phyloP scores from a whole-genome alignment of 2,113 vertebrate species.

The Lates calcarifer region DNA sequence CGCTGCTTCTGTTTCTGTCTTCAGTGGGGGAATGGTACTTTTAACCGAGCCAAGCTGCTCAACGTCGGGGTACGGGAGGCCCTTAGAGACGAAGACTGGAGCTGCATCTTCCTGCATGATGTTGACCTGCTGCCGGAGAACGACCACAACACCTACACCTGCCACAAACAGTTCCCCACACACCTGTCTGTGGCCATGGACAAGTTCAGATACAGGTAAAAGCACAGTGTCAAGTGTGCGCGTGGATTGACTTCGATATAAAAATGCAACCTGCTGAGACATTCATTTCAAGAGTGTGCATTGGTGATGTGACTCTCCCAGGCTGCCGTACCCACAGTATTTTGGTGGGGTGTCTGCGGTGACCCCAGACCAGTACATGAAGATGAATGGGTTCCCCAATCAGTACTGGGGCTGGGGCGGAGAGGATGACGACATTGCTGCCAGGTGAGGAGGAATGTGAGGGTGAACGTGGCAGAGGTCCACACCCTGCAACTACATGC shows the following conservation, averaged over 20 bases:
- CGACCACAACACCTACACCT: constrained; percentile 95
- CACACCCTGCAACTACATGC: constrained; percentile 9
- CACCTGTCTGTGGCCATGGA: constrained; percentile 97
- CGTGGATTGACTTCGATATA: background rate
- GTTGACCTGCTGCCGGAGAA: constrained; percentile 96
- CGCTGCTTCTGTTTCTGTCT: constrained; percentile 9
- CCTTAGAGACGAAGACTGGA: constrained; percentile 94
- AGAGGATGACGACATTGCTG: constrained; percentile 95
- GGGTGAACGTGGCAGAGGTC: constrained; percentile 2
- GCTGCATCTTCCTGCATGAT: constrained; percentile 95
- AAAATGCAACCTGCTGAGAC: background rate
- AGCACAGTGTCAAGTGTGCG: constrained; percentile 37
- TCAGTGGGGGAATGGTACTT: constrained; percentile 91
- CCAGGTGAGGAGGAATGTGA: constrained; percentile 92
- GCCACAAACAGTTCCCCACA: constrained; percentile 91
- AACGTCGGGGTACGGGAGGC: constrained; percentile 96
- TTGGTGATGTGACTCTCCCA: constrained; percentile 68
- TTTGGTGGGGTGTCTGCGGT: constrained; percentile 95
- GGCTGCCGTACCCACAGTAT: constrained; percentile 93
- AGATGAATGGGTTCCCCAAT: constrained; percentile 97
- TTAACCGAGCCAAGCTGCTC: constrained; percentile 95
- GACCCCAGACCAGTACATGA: constrained; percentile 95
- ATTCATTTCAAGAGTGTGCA: constrained; percentile 27
- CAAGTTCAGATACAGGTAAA: constrained; percentile 95
- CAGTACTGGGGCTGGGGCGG: constrained; percentile 98